Percentiles rank a stretch among this genome's conserved stretches.
Conservation (phyloP, 92 coral and sea anemone species). For the Porites evermanni region DNA sequence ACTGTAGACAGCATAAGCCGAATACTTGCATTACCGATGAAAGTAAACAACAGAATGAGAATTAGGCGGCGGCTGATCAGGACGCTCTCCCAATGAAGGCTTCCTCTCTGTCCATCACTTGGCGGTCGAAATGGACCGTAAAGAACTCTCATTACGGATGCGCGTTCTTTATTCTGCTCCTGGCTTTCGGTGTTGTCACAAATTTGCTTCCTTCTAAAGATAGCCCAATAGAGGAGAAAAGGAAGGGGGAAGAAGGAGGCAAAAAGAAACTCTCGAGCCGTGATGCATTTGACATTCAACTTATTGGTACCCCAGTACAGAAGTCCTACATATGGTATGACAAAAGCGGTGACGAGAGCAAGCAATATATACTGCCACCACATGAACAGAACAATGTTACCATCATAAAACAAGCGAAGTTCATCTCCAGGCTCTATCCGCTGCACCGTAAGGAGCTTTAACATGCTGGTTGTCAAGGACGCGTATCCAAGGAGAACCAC, state of each 20-base stretch:
- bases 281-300: slow-evolving; percentile 43
- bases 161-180: slow-evolving; percentile 24
- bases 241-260: slow-evolving; percentile 62
- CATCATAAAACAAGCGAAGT: slow-evolving; percentile 71
- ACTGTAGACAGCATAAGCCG: slow-evolving; percentile 25
- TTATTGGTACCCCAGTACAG: slow-evolving; percentile 53
- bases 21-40: slow-evolving; percentile 24
- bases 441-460: slow-evolving; percentile 58
- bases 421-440: slow-evolving; percentile 32
- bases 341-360: slow-evolving; percentile 54
- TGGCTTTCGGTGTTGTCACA: not conserved
- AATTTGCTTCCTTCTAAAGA: slow-evolving; percentile 15
- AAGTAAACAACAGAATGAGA: slow-evolving; percentile 42
- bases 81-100: slow-evolving; percentile 60
- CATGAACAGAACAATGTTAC: slow-evolving; percentile 72
- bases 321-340: slow-evolving; percentile 61
- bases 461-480: slow-evolving; percentile 59
- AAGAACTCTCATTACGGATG: slow-evolving; percentile 37
- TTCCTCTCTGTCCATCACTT: slow-evolving; percentile 29
- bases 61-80: slow-evolving; percentile 48
- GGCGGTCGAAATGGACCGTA: slow-evolving; percentile 59
- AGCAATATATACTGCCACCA: slow-evolving; percentile 71
- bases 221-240: slow-evolving; percentile 50
- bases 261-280: slow-evolving; percentile 50
- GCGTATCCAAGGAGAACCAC: slow-evolving; percentile 69